Conservation (phyloP, 2,797 vertebrate species). For the Poecilia picta region DNA sequence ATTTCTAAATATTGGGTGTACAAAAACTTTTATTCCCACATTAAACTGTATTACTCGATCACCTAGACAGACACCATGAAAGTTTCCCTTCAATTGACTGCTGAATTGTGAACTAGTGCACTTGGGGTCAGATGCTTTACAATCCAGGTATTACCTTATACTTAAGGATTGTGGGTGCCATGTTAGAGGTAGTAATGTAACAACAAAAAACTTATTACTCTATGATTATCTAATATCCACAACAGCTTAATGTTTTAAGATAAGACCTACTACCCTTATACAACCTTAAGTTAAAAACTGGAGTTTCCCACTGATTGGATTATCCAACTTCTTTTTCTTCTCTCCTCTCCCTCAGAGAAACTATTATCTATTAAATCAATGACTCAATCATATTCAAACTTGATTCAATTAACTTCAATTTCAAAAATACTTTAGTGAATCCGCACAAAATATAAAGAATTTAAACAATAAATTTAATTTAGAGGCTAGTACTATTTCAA, state of each 20-base stretch:
- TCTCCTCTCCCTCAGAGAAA: neutral
- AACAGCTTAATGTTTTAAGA: neutral
- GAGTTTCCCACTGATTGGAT: neutral
- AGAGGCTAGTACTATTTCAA: neutral
- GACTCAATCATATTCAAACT: neutral
- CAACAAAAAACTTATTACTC: neutral
- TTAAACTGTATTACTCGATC: neutral
- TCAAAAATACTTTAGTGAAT: too few relatives aligned
- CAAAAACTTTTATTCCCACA: neutral
- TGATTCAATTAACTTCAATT: too few relatives aligned
- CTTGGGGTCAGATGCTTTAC: neutral
- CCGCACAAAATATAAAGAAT: too few relatives aligned
- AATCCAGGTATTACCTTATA: neutral
- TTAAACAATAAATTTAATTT: too few relatives aligned
- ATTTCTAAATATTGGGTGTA: neutral
- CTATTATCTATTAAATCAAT: neutral
- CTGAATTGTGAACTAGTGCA: neutral
- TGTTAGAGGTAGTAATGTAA: neutral
- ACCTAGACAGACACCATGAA: neutral
- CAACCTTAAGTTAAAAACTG: neutral
- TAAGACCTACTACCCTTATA: neutral
- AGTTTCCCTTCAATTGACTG: neutral
- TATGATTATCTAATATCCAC: neutral
- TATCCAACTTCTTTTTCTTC: neutral
- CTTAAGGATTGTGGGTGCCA: neutral